These are phyloP conservation scores for Canis aureus DNA, from an alignment of 2,113 vertebrate genomes.

Conservation along the genomic window DNA sequence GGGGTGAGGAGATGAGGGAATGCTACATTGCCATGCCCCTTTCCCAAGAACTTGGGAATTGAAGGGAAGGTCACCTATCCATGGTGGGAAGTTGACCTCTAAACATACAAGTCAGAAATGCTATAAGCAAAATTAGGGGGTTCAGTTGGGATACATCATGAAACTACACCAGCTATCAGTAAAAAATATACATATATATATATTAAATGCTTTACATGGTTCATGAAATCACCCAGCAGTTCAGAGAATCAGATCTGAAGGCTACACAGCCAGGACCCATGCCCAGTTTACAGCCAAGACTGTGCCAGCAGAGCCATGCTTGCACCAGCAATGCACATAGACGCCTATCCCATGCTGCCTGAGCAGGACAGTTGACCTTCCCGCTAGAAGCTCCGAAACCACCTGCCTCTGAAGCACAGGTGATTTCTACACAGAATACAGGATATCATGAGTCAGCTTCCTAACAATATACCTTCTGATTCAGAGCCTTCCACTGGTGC, in stretches of 20 bases:
- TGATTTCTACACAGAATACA: neutral
- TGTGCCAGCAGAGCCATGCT: fast-evolving
- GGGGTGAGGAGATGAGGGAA: fast-evolving
- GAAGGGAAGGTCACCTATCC: neutral
- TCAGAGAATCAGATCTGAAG: neutral
- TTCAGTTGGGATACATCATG: neutral
- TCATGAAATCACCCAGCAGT: neutral
- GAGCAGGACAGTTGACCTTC: neutral
- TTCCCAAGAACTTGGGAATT: neutral
- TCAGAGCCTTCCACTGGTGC: fast-evolving
- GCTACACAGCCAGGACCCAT: neutral
- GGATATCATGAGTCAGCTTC: fast-evolving
- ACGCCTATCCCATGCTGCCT: fast-evolving
- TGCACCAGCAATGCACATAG: neutral
- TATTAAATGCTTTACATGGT: neutral
- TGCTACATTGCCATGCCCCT: neutral
- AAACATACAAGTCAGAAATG: neutral
- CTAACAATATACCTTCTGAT: fast-evolving
- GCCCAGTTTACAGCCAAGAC: neutral
- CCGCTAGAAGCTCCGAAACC: neutral
- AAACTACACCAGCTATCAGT: neutral
- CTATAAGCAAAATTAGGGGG: neutral
- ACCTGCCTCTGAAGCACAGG: fast-evolving
- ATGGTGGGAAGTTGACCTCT: neutral
- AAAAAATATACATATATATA: neutral